Base-by-base conservation (phyloP, 2,797 vertebrate species). In the Rhinophrynus dorsalis region DNA sequence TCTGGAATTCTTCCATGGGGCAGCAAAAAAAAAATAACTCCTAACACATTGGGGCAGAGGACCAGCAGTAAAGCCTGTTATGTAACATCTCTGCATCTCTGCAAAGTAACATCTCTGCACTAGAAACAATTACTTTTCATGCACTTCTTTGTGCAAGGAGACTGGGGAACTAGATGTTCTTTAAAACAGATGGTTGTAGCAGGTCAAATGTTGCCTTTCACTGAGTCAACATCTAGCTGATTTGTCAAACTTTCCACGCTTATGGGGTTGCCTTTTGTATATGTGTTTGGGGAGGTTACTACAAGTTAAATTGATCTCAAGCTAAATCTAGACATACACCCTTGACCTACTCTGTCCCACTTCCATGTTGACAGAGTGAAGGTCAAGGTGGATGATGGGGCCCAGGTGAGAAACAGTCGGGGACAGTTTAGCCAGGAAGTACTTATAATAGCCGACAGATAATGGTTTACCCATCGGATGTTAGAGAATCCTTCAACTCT, bases 1-100 rank as follows among this genome's bases (percentile, higher is more conserved):
- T 64, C 35, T 29, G 77, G 78, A 74, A 69, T 56, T 86, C 77
- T 72, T 80, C 77, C 75, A 44, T 80, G 63, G 40, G 38, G 66
- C 52, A 52, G 44, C 56, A 23, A 45, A 72, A 20, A 54, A 44
- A 33, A 44, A 44, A 26, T 11, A 23, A 23, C 55, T 21, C 35
- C 35, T 23, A 26, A 8, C 35, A 40, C 23, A 33, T 20, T 23
- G 29, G 9, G 17, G 27, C 33, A 58, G 13, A 40, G 57, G n/a
- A 44, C 9, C 13, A 5, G 10, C 18, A 10, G 30, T 18, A 3
- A 6, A 24, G 7, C 3, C 1, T 40, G 35, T 8, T 33, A 5
- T 20, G 20, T 3, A 18, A 6, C 15, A 44, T 20, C 17, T 18
- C n/a, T n/a, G n/a, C n/a, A n/a, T n/a, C n/a, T n/a, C n/a, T n/a